Base-by-base conservation (phyloP, 2,113 vertebrate species). In the Todiramphus chloris region DNA sequence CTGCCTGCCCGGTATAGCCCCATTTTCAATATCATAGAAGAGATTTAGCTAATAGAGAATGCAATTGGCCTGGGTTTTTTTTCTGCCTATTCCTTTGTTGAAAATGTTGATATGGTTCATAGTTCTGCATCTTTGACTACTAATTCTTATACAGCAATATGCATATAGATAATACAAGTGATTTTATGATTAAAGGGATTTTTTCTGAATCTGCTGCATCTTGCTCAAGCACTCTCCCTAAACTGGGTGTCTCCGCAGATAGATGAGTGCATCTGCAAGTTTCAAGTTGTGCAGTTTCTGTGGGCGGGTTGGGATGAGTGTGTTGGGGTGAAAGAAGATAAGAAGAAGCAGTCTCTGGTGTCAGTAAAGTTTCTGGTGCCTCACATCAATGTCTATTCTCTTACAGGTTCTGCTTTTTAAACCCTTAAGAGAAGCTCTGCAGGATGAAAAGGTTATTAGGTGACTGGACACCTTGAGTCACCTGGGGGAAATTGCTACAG, bases 241-340 rank as follows among this genome's bases (percentile, higher is more conserved):
- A 83, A 7, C 19, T 46, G 24, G 13, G 5, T 83, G 43, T 86
- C 73, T 80, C 56, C 10, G 25, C 7, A 8, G 83, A 78, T 10
- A 88, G 83, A 72, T 68, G 48, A 92, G 39, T 67, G 64, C 92
- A 96, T 94, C 93, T 97, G 90, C 68, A 90, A 88, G 86, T 93
- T 96, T 97, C 93, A 96, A 37, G 90, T 69, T 78, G 58, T 66
- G 86, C 58, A 64, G 35, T 89, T 92, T 84, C 88, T 94, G 73
- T 73, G 85, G 87, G 89, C 76, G 75, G 53, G 66, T 81, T 91
- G 48, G 89, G 75, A 92, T 85, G 88, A 88, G 24, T 58, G 50
- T 58, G 70, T 53, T 94, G 64, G 46, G 19, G 60, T 92, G 58
- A 92, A 83, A 87, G 70, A 91, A 83, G 67, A 83, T 50, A 79